A percentile compares a stretch with the other conserved stretches of the same genome.
These are phyloP conservation scores for Eupithecia exiguata DNA, from an alignment of 2,888 invertebrate species.

Conservation along the genomic window DNA sequence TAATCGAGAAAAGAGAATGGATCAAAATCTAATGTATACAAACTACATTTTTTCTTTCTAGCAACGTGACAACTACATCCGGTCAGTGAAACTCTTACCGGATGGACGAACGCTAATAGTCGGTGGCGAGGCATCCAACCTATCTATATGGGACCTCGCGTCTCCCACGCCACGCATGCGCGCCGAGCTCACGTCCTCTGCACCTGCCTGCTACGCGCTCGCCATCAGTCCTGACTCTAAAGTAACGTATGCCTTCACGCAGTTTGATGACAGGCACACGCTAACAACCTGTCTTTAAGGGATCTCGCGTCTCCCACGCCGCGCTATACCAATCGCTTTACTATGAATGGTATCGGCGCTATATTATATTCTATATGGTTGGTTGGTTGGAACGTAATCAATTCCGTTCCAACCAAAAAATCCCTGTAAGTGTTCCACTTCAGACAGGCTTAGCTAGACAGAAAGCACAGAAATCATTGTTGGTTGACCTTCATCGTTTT, in stretches of 20 bases:
- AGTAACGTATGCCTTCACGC: slow-evolving; percentile 64
- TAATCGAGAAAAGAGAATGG: no score
- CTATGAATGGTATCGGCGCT: not conserved
- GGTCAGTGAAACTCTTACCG: slow-evolving; percentile 94
- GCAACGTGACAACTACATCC: slow-evolving; percentile 98
- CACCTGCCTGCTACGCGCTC: slow-evolving; percentile 98
- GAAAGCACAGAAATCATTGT: not conserved
- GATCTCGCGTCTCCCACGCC: slow-evolving; percentile 95
- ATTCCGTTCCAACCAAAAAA: no score
- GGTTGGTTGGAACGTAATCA: not conserved
- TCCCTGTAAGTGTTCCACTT: not conserved
- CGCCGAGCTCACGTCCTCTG: slow-evolving; percentile 94
- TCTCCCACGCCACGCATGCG: slow-evolving; percentile 96
- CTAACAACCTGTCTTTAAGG: slow-evolving; percentile 97
- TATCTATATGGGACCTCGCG: slow-evolving; percentile 96
- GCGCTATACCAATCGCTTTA: slow-evolving; percentile 60
- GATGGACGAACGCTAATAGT: slow-evolving; percentile 97
- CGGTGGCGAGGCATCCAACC: slow-evolving; percentile 97
- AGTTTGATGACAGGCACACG: slow-evolving; percentile 90
- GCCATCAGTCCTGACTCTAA: slow-evolving; percentile 98
- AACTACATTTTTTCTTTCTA: not conserved
- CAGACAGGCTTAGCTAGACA: not conserved
- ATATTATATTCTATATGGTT: not conserved
- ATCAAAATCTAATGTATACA: no score
- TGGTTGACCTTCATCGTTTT: not conserved